phyloP scores from a whole-genome alignment of 1,140 invertebrate genomes.

The Parasteatoda tepidariorum region DNA sequence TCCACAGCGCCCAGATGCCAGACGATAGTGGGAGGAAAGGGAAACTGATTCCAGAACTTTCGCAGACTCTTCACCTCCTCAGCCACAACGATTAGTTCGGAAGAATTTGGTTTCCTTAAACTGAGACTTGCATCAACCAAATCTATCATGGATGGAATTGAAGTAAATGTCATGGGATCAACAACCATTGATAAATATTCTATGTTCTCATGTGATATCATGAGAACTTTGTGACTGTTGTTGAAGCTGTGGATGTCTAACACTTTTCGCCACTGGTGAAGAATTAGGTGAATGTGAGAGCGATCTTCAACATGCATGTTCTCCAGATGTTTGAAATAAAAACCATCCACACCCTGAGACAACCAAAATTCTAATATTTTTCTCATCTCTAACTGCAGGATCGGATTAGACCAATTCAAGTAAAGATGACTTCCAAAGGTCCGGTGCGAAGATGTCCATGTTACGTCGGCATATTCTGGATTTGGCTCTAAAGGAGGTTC shows the following conservation, averaged over 20 bases:
- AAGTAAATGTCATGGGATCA: neutral
- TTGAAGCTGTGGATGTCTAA: conserved; percentile 35
- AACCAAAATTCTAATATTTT: conserved; percentile 76
- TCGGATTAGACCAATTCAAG: conserved; percentile 62
- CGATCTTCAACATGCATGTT: conserved; percentile 70
- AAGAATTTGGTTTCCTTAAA: neutral
- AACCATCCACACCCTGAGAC: conserved; percentile 78
- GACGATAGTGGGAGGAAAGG: conserved; percentile 68
- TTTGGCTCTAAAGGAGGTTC: conserved; percentile 28
- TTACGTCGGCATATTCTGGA: neutral
- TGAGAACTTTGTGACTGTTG: conserved; percentile 12
- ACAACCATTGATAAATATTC: neutral
- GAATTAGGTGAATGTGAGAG: neutral
- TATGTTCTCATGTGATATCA: conserved; percentile 20
- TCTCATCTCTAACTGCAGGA: conserved; percentile 58
- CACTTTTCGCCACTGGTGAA: conserved; percentile 13
- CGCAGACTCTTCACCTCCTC: neutral
- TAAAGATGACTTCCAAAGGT: conserved; percentile 50
- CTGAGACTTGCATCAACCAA: conserved; percentile 31
- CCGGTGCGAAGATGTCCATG: conserved; percentile 41
- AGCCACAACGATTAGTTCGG: neutral
- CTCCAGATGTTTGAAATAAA: conserved; percentile 82
- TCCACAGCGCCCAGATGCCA: conserved; percentile 79
- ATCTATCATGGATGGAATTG: neutral
- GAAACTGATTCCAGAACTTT: conserved; percentile 33